phyloP scores from a whole-genome alignment of 2,888 invertebrate species.

The Tubulanus polymorphus region DNA sequence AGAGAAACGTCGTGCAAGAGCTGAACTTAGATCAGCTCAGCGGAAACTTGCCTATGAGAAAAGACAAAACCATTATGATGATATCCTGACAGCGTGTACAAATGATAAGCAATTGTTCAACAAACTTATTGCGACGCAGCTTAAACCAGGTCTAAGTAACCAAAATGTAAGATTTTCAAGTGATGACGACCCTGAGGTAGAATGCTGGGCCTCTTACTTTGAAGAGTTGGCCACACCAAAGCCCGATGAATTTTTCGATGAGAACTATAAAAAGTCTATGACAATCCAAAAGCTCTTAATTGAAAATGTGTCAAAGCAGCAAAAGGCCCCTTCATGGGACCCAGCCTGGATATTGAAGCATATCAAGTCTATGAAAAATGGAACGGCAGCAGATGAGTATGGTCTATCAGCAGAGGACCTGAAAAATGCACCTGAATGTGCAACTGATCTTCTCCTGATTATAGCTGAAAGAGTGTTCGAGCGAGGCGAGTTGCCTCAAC shows the following conservation, averaged over 20 bases:
- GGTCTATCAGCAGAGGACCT: not conserved
- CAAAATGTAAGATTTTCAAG: too few species aligned
- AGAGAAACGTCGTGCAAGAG: too few species aligned
- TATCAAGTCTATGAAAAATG: not conserved
- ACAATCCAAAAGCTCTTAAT: too few species aligned
- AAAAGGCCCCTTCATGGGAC: not conserved
- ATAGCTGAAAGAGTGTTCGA: not conserved
- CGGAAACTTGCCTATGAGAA: too few species aligned
- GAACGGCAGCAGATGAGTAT: not conserved
- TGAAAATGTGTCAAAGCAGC: too few species aligned
- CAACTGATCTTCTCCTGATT: not conserved
- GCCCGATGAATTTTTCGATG: not conserved
- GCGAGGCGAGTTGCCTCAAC: not conserved
- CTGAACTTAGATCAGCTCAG: too few species aligned
- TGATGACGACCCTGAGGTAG: too few species aligned
- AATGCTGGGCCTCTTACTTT: not conserved
- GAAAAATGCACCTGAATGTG: not conserved
- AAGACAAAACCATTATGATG: too few species aligned
- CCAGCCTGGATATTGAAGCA: not conserved
- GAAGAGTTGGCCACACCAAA: not conserved
- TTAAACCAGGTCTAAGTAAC: too few species aligned
- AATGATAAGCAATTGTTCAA: too few species aligned
- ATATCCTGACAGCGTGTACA: too few species aligned
- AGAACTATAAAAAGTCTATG: not conserved
- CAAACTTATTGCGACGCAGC: too few species aligned